Conservation (phyloP, 2,888 invertebrate species). For the Isoperla grammatica region DNA sequence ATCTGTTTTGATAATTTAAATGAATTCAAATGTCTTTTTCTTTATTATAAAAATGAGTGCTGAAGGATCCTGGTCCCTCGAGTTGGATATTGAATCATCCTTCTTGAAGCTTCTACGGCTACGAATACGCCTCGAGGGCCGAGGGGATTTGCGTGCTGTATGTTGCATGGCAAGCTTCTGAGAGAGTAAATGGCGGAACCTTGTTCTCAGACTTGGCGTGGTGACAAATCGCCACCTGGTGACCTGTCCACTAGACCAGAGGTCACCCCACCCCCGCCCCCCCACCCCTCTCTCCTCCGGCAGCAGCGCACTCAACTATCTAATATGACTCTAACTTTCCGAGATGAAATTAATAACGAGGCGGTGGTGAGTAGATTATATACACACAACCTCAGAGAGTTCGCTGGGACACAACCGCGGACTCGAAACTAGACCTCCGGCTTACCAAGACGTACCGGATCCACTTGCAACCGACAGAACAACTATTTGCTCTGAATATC, state of each 20-base stretch:
- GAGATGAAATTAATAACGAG: slow-evolving; percentile 17
- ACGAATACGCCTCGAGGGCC: background rate
- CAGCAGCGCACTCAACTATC: slow-evolving; percentile 7
- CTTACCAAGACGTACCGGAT: background rate
- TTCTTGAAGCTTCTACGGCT: background rate
- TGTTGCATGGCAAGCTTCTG: slow-evolving; percentile 6
- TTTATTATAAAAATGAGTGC: background rate
- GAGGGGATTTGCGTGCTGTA: slow-evolving; percentile 2
- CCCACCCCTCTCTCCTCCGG: background rate
- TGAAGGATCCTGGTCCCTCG: background rate
- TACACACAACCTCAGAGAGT: slow-evolving; percentile 4
- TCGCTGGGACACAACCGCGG: background rate
- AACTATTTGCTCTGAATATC: too few species aligned
- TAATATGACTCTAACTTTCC: slow-evolving; percentile 11
- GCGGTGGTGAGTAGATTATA: slow-evolving; percentile 10
- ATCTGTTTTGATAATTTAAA: too few species aligned
- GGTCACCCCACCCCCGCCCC: slow-evolving; percentile 17
- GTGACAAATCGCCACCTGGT: slow-evolving; percentile 49
- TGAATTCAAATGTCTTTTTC: background rate
- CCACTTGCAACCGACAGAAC: background rate
- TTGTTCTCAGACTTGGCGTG: slow-evolving; percentile 45
- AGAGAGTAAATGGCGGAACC: slow-evolving; percentile 43
- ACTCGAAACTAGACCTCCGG: background rate
- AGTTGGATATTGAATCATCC: slow-evolving; percentile 13
- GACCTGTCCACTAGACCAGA: slow-evolving; percentile 37